phyloP scores from a whole-genome alignment of 2,797 vertebrate species.

The Clarias fuscus region DNA sequence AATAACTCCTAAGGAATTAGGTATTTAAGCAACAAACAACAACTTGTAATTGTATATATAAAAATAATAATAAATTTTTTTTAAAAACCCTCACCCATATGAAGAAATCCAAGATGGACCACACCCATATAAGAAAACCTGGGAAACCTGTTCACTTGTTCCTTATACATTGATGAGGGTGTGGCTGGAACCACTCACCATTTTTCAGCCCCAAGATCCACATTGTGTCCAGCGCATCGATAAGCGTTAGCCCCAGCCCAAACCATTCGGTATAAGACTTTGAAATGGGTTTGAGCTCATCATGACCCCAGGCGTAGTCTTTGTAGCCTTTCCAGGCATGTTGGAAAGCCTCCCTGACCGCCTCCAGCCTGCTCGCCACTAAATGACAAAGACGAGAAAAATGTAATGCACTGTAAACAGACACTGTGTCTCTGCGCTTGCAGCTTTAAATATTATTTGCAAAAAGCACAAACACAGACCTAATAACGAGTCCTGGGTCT shows the following conservation, averaged over 20 bases:
- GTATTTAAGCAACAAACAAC: no score
- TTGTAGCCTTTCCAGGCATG: constrained; percentile 92
- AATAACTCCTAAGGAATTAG: no score
- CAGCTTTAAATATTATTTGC: background rate
- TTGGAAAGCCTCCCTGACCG: constrained; percentile 83
- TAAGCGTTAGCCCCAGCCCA: constrained; percentile 88
- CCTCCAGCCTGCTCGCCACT: constrained; percentile 70
- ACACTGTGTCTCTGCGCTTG: no score
- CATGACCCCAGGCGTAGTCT: constrained; percentile 90
- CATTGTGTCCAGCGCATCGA: constrained; percentile 93
- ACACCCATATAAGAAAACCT: background rate
- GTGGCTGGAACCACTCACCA: constrained; percentile 68
- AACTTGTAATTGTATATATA: no score
- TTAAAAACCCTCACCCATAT: no score
- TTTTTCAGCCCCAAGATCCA: constrained; percentile 89
- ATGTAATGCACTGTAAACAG: background rate
- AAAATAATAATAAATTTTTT: no score
- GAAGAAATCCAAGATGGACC: background rate
- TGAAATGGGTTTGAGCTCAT: constrained; percentile 90
- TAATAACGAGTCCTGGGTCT: constrained; percentile 54
- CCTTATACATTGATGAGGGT: no score
- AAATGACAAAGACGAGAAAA: constrained; percentile 22
- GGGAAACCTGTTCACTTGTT: no score
- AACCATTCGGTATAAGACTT: constrained; percentile 92
- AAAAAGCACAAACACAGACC: constrained; percentile 64